Conservation (phyloP, 2,797 vertebrate genomes). For the Leptoclinus maculatus region DNA sequence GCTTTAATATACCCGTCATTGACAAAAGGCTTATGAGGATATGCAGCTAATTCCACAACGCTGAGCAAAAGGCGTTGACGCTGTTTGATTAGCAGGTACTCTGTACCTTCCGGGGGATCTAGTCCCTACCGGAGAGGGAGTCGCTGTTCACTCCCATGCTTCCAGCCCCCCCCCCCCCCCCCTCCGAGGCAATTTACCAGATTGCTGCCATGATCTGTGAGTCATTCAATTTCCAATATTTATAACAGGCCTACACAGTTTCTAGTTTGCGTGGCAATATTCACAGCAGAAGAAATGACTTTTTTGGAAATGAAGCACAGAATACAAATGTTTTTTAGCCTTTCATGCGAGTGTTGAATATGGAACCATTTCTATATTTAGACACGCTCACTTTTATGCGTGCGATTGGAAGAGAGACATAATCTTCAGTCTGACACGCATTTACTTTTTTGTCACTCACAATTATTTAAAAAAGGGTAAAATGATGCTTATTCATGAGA, state of each 20-base stretch:
- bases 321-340: constrained; percentile 28
- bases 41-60: constrained; percentile 50
- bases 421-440: background rate
- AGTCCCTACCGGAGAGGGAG: constrained; percentile 51
- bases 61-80: constrained; percentile 56
- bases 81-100: constrained; percentile 70
- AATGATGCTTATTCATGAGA: constrained; percentile 17
- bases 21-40: constrained; percentile 47
- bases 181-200: constrained; percentile 69
- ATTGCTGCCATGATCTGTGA: constrained; percentile 66
- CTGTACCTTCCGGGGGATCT: constrained; percentile 64
- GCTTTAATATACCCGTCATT: constrained; percentile 39
- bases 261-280: constrained; percentile 51
- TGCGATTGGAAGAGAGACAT: constrained; percentile 11
- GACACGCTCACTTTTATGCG: constrained; percentile 7
- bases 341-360: constrained; percentile 26
- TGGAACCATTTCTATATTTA: constrained; percentile 20
- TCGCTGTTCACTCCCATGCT: constrained; percentile 47
- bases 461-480: constrained; percentile 18
- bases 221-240: constrained; percentile 65
- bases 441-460: constrained; percentile 23
- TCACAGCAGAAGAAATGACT: constrained; percentile 30
- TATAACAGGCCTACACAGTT: constrained; percentile 54
- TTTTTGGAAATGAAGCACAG: constrained; percentile 31
- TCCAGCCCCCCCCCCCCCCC: constrained; percentile 65